Percentiles rank a stretch among this genome's conserved stretches.
These are phyloP conservation scores for Amiota minor DNA, from an alignment of 2,888 invertebrate species.

Conservation along the genomic window DNA sequence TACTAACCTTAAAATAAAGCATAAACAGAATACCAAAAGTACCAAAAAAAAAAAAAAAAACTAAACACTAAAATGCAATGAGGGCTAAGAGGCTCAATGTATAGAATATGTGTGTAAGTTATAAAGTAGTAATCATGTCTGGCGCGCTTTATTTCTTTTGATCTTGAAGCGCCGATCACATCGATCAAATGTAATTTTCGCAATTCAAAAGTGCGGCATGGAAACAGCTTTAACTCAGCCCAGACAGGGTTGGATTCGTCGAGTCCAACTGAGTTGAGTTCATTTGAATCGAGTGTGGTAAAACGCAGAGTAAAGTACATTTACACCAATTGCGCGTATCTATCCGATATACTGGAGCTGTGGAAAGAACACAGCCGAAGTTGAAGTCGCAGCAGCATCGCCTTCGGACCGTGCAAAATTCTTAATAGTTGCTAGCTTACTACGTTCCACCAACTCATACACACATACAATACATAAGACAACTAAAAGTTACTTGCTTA, in stretches of 20 bases:
- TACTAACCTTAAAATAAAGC: constrained; percentile 6
- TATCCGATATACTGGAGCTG: constrained; percentile 53
- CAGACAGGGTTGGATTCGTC: neutral
- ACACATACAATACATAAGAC: constrained; percentile 15
- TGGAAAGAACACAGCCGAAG: constrained; percentile 12
- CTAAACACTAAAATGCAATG: too few relatives aligned
- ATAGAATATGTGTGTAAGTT: neutral
- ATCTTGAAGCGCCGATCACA: constrained; percentile 73
- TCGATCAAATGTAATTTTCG: constrained; percentile 73
- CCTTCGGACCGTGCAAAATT: constrained; percentile 67
- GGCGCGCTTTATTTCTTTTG: constrained; percentile 66
- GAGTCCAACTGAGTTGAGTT: neutral
- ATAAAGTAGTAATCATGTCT: constrained; percentile 24
- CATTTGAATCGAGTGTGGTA: constrained; percentile 8
- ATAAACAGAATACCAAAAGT: neutral
- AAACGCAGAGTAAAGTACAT: constrained; percentile 59
- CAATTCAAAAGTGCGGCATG: constrained; percentile 66
- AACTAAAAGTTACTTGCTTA: constrained; percentile 36
- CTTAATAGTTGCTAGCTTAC: constrained; percentile 66
- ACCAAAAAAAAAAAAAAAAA: too few relatives aligned
- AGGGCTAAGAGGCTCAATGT: too few relatives aligned
- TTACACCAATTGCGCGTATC: constrained; percentile 69
- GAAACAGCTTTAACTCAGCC: constrained; percentile 29
- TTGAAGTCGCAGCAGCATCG: constrained; percentile 37
- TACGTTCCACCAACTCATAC: constrained; percentile 44